A percentile compares a stretch with the other conserved stretches of the same genome.
Conservation (phyloP, 2,888 invertebrate genomes). For the Caenorhabditis doughertyi region DNA sequence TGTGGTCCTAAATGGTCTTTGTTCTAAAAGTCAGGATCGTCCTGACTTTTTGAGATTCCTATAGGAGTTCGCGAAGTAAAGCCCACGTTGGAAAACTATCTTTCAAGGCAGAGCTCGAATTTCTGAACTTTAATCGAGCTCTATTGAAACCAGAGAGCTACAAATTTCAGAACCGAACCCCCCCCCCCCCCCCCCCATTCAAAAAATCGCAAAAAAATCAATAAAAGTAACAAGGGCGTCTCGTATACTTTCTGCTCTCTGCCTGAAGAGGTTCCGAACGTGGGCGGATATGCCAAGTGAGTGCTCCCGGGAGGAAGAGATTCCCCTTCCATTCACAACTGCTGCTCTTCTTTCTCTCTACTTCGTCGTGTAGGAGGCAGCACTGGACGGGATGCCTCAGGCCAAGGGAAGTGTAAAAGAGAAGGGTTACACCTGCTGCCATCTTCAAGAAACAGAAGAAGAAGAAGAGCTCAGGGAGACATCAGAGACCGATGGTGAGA, state of each 20-base stretch:
- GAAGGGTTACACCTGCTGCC: slow-evolving; percentile 42
- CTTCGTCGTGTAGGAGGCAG: slow-evolving; percentile 20
- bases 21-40: too few species aligned
- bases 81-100: too few species aligned
- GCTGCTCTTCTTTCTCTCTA: background rate
- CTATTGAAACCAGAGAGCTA: too few species aligned
- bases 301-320: slow-evolving; percentile 3
- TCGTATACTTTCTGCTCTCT: background rate
- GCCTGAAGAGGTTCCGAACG: background rate
- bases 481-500: slow-evolving; percentile 61
- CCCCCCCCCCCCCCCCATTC: too few species aligned
- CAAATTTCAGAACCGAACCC: too few species aligned
- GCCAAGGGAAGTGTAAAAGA: slow-evolving; percentile 7
- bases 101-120: too few species aligned
- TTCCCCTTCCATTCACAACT: background rate
- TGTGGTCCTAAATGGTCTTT: too few species aligned
- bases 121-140: too few species aligned
- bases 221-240: slow-evolving; percentile 18
- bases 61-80: too few species aligned
- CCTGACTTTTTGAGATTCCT: too few species aligned
- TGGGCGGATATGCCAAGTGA: slow-evolving; percentile 31
- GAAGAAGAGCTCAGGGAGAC: slow-evolving; percentile 31
- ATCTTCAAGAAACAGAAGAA: slow-evolving; percentile 1
- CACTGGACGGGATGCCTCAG: background rate
- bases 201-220: slow-evolving; percentile 4